Base-by-base conservation (phyloP, 2,888 invertebrate genomes). In the Archips crataeganus region DNA sequence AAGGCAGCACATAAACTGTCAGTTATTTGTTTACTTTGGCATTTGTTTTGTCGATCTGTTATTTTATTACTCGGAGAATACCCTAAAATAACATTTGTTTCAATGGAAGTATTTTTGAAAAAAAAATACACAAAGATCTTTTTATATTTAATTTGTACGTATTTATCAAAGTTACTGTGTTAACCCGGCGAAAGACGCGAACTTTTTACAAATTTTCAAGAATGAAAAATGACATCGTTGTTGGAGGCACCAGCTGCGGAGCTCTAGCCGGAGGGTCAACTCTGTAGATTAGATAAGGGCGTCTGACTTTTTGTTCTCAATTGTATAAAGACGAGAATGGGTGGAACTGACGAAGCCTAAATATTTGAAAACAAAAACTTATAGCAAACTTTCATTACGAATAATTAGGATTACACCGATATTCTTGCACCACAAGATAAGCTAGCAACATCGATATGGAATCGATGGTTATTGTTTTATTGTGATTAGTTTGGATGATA, bases 301-400 rank as follows among this genome's bases (percentile, higher is more conserved):
- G 79, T 79, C 77, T 77, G 79, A 84, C 77, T 82, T 85, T 84
- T 83, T 72, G 77, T 77, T 76, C 77, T 80, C 74, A 73, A 82
- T 79, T 83, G 82, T 82, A 86, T 81, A 81, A 85, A 83, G 81
- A 70, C 78, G 77, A 79, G 81, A 75, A 72, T 67, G 39, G 54
- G 42, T 23, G 34, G 36, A 63, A 69, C 59, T 73, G 60, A 69
- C 68, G 60, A 74, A 60, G 60, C 51, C 57, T 73, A 59, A 34
- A 54, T 60, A 70, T 57, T 32, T 32, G 57, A 32, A 15, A 60
- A 74, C 60, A 65, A 15, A 65, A 61, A 64, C 60, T 54, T 57
- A 57, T 10, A 57, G 3, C 23, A 57, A 39, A 57, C 11, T 57
- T 57, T 11, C 57, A 32, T 54, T 54, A 9, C 9, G 54, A 9